Conservation (phyloP, 2,797 vertebrate species). For the Cossypha polioptera region DNA sequence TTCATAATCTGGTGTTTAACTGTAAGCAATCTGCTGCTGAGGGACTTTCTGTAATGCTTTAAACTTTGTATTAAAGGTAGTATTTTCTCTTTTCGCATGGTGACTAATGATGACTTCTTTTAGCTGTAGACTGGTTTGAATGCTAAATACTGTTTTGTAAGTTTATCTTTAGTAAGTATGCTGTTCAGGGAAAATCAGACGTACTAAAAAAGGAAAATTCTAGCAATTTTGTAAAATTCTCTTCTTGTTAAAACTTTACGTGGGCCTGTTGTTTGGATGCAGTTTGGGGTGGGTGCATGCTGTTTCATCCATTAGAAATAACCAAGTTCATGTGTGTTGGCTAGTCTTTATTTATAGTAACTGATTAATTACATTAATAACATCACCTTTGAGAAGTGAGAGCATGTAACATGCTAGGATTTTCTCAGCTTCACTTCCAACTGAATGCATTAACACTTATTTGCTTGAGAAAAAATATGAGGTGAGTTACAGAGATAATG, state of each 20-base stretch:
- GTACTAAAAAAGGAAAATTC: not conserved
- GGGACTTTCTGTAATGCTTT: not conserved
- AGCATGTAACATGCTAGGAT: not conserved
- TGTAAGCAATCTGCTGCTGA: not conserved
- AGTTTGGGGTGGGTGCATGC: not conserved
- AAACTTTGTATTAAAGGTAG: not conserved
- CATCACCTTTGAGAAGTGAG: not conserved
- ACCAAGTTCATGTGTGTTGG: not conserved
- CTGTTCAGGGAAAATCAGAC: not conserved
- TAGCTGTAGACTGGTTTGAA: not conserved
- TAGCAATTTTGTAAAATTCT: not conserved
- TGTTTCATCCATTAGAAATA: not conserved
- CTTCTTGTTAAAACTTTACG: not conserved
- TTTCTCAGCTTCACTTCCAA: not conserved
- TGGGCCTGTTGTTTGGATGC: not conserved
- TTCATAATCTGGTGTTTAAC: not conserved
- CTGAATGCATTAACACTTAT: not conserved
- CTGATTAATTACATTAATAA: not conserved
- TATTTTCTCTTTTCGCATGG: not conserved
- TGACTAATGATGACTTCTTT: not conserved
- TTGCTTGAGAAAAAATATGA: not conserved
- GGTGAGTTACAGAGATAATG: not conserved
- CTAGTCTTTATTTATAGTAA: not conserved
- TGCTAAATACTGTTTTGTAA: not conserved
- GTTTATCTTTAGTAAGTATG: not conserved